phyloP scores from a whole-genome alignment of 2,797 vertebrate species.

The Halcyon badia region DNA sequence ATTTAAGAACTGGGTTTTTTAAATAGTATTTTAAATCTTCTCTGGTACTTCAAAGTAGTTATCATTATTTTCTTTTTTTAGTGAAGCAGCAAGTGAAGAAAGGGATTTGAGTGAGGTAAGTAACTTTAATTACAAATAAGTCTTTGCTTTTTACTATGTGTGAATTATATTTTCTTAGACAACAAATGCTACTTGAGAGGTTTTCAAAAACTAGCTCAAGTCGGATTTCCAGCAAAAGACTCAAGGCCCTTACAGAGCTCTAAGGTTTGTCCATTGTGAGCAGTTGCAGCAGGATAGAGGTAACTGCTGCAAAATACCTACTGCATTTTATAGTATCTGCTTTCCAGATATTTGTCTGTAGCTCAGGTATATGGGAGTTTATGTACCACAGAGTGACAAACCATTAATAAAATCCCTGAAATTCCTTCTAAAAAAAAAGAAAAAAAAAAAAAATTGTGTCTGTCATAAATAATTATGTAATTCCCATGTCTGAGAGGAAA shows the following conservation, averaged over 20 bases:
- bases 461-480: background rate
- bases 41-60: background rate
- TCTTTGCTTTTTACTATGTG: background rate
- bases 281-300: background rate
- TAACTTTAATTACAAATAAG: constrained; percentile 21
- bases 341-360: background rate
- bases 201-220: background rate
- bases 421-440: background rate
- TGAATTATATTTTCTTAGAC: background rate
- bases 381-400: background rate
- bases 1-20: background rate
- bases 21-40: background rate
- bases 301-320: background rate
- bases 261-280: background rate
- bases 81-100: constrained; percentile 67
- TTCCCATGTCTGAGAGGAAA: background rate
- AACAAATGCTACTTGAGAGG: background rate
- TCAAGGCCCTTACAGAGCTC: background rate
- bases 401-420: background rate
- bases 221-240: background rate
- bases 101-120: constrained; percentile 74
- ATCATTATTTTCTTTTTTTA: constrained; percentile 57
- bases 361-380: background rate
- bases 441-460: background rate
- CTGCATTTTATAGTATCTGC: background rate